These are phyloP conservation scores for Saccostrea cuccullata DNA, from an alignment of 1,140 invertebrate genomes.

Conservation along the genomic window DNA sequence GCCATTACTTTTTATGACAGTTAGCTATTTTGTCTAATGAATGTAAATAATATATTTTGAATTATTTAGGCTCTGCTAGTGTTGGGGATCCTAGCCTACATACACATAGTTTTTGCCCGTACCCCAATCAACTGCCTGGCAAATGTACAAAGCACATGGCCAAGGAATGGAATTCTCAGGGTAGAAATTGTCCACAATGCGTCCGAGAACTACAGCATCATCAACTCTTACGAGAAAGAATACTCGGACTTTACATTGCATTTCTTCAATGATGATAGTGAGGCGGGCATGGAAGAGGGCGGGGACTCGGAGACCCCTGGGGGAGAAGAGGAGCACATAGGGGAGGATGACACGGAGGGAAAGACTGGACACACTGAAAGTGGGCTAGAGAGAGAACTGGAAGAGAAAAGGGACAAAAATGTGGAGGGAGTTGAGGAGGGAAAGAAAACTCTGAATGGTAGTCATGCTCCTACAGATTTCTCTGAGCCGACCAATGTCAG, in stretches of 20 bases:
- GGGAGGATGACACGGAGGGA: slow-evolving; percentile 19
- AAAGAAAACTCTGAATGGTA: background rate
- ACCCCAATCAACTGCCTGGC: slow-evolving; percentile 96
- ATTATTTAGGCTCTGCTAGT: slow-evolving; percentile 87
- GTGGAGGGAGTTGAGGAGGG: background rate
- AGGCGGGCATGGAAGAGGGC: background rate
- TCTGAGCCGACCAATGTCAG: background rate
- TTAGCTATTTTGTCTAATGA: too few relatives aligned
- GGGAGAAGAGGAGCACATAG: background rate
- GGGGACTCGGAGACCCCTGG: background rate
- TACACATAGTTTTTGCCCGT: slow-evolving; percentile 95
- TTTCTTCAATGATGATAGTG: slow-evolving; percentile 57
- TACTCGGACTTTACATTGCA: slow-evolving; percentile 69
- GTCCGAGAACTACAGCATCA: slow-evolving; percentile 76
- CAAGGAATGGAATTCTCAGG: slow-evolving; percentile 94
- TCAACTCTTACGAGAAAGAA: slow-evolving; percentile 78
- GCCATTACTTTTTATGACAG: too few relatives aligned
- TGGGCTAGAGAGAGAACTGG: background rate
- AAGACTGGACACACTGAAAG: background rate
- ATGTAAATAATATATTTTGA: too few relatives aligned
- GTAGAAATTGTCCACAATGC: slow-evolving; percentile 94
- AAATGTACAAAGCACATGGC: slow-evolving; percentile 93
- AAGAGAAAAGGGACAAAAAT: background rate
- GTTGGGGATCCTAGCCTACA: slow-evolving; percentile 95
- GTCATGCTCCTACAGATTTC: background rate